A percentile compares a stretch with the other conserved stretches of the same genome.
phyloP scores from a whole-genome alignment of 2,113 vertebrate genomes.

The Tenrec ecaudatus region DNA sequence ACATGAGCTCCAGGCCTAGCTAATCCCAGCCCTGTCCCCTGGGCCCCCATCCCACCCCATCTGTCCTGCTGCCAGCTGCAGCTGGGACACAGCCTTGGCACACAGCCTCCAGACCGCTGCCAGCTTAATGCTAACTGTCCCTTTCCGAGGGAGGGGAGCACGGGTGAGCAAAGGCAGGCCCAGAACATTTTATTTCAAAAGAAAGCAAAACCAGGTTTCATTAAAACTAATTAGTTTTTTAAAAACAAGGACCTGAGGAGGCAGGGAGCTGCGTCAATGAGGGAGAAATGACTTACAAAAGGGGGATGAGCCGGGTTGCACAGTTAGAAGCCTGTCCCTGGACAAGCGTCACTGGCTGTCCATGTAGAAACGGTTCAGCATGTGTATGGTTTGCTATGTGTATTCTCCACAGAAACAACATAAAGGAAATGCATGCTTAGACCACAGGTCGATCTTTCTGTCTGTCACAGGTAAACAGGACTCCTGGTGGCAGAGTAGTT shows the following conservation, averaged over 20 bases:
- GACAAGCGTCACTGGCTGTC: neutral
- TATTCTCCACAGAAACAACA: neutral
- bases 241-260: neutral
- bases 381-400: neutral
- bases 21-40: neutral
- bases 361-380: neutral
- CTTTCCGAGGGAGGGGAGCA: neutral
- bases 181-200: neutral
- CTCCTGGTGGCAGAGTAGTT: too few relatives aligned
- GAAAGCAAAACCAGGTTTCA: neutral
- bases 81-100: neutral
- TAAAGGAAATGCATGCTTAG: neutral
- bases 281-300: neutral
- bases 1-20: neutral
- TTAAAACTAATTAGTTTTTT: neutral
- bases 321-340: neutral
- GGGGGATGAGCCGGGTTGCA: neutral
- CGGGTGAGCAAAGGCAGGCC: neutral
- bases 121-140: neutral
- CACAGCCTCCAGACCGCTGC: neutral
- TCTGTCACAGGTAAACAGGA: too few relatives aligned
- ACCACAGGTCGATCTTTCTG: too few relatives aligned
- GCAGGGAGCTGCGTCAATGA: neutral
- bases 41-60: neutral
- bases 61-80: neutral